phyloP scores from a whole-genome alignment of 64 coral and sea anemone species.

The Montipora sp. region DNA sequence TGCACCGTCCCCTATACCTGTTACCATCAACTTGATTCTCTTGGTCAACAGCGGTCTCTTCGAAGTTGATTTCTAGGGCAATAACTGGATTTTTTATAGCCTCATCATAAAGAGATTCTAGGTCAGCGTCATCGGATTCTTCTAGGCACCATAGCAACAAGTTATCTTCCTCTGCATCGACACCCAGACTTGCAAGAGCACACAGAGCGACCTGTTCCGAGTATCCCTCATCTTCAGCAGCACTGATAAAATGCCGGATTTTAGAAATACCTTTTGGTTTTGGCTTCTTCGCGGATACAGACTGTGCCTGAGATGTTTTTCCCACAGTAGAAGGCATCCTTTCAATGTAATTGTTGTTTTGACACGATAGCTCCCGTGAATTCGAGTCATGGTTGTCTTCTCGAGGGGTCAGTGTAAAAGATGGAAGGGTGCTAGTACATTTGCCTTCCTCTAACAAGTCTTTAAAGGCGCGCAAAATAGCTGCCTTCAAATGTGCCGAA shows the following conservation, averaged over 20 bases:
- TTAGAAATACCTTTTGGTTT: conserved; percentile 20
- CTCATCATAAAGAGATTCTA: conserved; percentile 22
- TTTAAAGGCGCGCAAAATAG: conserved; percentile 22
- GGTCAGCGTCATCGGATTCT: conserved; percentile 33
- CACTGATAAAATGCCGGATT: background rate
- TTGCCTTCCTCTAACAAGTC: background rate
- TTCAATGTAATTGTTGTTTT: background rate
- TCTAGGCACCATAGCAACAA: conserved; percentile 29
- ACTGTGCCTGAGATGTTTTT: background rate
- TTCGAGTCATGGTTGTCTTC: background rate
- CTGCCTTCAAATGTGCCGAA: background rate
- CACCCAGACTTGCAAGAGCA: conserved; percentile 31
- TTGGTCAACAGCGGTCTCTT: background rate
- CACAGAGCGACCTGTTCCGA: conserved; percentile 22
- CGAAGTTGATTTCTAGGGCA: background rate
- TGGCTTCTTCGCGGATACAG: background rate
- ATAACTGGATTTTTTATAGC: conserved; percentile 35
- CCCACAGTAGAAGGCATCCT: background rate
- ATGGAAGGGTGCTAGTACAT: background rate
- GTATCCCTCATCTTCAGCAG: conserved; percentile 37
- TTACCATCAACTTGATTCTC: background rate
- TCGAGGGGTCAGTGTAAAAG: background rate
- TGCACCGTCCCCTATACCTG: background rate
- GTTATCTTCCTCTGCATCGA: conserved; percentile 44
- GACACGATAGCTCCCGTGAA: background rate